Base-by-base conservation (phyloP, 2,888 invertebrate species). In the Pasiphila rectangulata region DNA sequence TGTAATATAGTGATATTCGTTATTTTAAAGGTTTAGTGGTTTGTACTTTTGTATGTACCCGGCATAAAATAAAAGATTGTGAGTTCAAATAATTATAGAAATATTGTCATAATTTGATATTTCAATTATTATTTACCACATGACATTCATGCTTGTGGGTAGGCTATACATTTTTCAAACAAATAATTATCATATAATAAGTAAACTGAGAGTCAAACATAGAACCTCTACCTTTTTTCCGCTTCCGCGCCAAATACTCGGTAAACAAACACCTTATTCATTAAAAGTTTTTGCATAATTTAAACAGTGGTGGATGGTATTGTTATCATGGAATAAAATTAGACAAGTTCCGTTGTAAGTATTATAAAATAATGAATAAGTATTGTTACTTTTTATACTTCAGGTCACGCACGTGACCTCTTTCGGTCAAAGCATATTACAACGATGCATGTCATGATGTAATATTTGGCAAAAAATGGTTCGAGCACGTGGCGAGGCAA, bases 231-330 rank as follows among this genome's bases (percentile, higher is more conserved):
- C n/a, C n/a, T n/a, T n/a, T n/a, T n/a, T n/a, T n/a, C n/a, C n/a
- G n/a, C n/a, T n/a, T n/a, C n/a, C n/a, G n/a, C n/a, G n/a, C 32
- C 25, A 32, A 50, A 34, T 20, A 40, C 45, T 50, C 41, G 32
- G 32, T 55, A 51, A 53, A 55, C 52, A 56, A 70, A 69, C 68
- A 64, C 65, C 70, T 42, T 61, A 65, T 70, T 71, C 64, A 66
- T 70, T 71, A 69, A 69, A 74, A 75, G 63, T 75, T 74, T 70
- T 67, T 69, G 64, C 68, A 72, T 74, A 72, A 69, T 69, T 71
- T 67, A 67, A 19, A 32, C 17, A 62, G 57, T 61, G 54, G 58
- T 56, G 57, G 57, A 64, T 58, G 62, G 19, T 25, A 36, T 41
- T 36, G 42, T 34, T 44, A 32, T n/a, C 27, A 39, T 43, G 24